A percentile compares a stretch with the other conserved stretches of the same genome.
phyloP scores from a whole-genome alignment of 2,797 vertebrate species.

The Rhincodon typus region DNA sequence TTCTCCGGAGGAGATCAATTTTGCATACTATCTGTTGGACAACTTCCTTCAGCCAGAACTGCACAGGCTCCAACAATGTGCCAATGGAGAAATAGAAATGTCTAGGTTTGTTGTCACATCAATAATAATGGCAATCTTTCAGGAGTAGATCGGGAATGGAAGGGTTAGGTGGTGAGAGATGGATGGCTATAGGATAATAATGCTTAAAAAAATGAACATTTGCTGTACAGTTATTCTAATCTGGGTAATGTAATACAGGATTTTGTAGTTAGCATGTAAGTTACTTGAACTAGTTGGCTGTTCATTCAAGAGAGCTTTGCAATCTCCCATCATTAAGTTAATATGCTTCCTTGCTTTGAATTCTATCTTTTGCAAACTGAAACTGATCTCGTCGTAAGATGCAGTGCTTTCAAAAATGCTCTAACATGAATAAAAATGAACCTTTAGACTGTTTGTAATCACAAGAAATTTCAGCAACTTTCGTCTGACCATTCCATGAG shows the following conservation, averaged over 20 bases:
- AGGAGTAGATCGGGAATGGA: neutral
- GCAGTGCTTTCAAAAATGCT: neutral
- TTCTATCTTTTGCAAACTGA: neutral
- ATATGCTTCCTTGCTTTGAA: neutral
- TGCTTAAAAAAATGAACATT: neutral
- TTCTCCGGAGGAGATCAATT: constrained; percentile 72
- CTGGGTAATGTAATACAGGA: neutral
- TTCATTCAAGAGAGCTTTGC: no score
- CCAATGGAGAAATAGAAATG: constrained; percentile 77
- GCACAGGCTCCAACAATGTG: constrained; percentile 69
- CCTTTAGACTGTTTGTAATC: neutral
- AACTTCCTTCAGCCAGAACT: constrained; percentile 88
- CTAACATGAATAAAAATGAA: neutral
- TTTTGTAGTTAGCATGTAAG: neutral
- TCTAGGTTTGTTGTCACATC: constrained; percentile 62
- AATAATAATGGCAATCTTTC: neutral
- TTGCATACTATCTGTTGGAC: constrained; percentile 81
- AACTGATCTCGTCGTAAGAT: neutral
- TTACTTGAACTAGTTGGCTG: no score
- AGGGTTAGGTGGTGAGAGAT: neutral
- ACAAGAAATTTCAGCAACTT: neutral
- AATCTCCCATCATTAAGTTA: no score
- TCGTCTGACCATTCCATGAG: neutral
- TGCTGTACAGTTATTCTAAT: neutral
- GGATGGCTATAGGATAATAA: neutral